phyloP scores from a whole-genome alignment of 2,797 vertebrate species.

The Hylomyscus alleni region DNA sequence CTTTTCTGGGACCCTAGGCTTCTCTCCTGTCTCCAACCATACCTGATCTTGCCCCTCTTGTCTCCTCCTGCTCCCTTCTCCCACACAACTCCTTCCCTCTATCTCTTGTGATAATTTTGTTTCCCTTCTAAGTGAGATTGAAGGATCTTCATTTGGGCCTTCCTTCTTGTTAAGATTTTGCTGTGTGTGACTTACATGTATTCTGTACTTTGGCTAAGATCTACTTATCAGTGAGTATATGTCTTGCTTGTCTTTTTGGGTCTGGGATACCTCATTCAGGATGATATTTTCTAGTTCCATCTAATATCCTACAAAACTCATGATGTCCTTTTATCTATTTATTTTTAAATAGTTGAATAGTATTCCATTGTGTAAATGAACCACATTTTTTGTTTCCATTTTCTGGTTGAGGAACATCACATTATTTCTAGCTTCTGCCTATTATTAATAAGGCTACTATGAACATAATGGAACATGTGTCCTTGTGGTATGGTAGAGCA shows the following conservation, averaged over 20 bases:
- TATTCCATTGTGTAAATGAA: not conserved
- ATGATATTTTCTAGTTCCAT: not conserved
- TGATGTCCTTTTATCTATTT: not conserved
- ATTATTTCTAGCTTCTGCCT: not conserved
- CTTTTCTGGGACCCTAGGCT: not conserved
- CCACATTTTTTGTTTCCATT: not conserved
- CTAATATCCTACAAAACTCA: not conserved
- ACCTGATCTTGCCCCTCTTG: not conserved
- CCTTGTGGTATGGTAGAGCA: not conserved
- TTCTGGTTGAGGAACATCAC: not conserved
- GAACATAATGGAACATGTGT: not conserved
- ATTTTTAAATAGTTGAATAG: not conserved
- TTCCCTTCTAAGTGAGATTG: not conserved
- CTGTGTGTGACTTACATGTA: not conserved
- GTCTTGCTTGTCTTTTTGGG: not conserved
- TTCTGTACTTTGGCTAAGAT: not conserved
- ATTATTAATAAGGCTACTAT: not conserved
- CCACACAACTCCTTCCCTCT: not conserved
- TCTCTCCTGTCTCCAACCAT: not conserved
- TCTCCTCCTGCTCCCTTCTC: not conserved
- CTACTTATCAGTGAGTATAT: not conserved
- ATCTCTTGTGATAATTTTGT: not conserved
- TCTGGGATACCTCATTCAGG: not conserved
- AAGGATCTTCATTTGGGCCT: not conserved
- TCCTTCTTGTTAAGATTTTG: not conserved